These are phyloP conservation scores for Leptoclinus maculatus DNA, from an alignment of 2,797 vertebrate species.

Conservation along the genomic window DNA sequence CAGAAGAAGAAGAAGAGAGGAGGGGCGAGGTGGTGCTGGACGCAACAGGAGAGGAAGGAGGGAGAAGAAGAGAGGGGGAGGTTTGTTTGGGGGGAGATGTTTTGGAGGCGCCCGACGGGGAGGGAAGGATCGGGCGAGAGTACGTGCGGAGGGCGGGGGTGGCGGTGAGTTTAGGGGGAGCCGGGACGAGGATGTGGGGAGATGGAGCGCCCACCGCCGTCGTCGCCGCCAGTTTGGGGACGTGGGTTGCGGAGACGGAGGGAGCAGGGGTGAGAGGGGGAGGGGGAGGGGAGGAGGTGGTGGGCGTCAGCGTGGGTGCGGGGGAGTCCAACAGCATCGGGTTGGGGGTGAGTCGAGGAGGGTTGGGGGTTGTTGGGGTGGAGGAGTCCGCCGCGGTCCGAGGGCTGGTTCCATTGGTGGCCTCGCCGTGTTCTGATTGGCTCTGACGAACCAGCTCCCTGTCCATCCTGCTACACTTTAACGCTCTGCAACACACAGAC, in stretches of 20 bases:
- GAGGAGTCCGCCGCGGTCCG: conserved; percentile 27
- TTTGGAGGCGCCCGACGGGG: conserved; percentile 41
- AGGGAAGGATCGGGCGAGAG: conserved; percentile 70
- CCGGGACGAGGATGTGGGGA: conserved; percentile 64
- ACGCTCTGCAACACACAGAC: conserved; percentile 30
- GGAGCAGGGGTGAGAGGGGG: conserved; percentile 75
- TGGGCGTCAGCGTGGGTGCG: conserved; percentile 42
- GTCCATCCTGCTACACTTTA: conserved; percentile 71
- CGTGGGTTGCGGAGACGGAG: conserved; percentile 46
- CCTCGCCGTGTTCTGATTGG: conserved; percentile 62
- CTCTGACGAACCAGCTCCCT: conserved; percentile 57
- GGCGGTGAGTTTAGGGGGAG: conserved; percentile 68
- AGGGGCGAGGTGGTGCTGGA: conserved; percentile 34
- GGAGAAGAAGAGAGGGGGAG: conserved; percentile 23
- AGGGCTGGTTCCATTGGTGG: conserved; percentile 50
- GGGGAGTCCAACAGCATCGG: conserved; percentile 74
- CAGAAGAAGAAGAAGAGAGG: conserved; percentile 23
- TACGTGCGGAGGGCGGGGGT: conserved; percentile 68
- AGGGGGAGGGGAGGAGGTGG: conserved; percentile 74
- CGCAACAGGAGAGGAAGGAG: conserved; percentile 22
- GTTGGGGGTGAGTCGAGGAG: conserved; percentile 77
- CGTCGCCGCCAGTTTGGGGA: conserved; percentile 33
- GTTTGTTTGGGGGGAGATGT: conserved; percentile 28
- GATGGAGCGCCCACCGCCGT: not conserved
- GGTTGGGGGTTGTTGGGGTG: conserved; percentile 56